Evolutionary conservation across 2,113 vertebrate genomes (phyloP).

Genomic region (Charina bottae): DNA sequence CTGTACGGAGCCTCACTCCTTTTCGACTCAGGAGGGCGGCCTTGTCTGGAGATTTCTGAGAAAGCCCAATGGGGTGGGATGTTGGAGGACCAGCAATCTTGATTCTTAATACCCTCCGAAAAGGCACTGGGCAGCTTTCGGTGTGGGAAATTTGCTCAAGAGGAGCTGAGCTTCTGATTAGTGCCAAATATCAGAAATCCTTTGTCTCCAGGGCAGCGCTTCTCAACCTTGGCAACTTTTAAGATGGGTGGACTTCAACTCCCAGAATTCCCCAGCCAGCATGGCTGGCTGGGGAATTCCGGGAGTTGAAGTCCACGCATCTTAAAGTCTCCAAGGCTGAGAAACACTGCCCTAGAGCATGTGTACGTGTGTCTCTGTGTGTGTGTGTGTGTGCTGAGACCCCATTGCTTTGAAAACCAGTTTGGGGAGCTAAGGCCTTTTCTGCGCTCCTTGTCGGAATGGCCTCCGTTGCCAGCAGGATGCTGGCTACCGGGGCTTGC

Average conservation of each 20-base stretch:
- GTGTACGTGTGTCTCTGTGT: too few relatives aligned
- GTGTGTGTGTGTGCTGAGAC: too few relatives aligned
- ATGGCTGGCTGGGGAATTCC: background rate
- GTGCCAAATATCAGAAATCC: background rate
- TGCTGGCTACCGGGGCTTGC: too few relatives aligned
- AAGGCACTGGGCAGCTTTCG: background rate
- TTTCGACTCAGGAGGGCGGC: background rate
- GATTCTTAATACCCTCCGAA: background rate
- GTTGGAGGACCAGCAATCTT: rapidly evolving
- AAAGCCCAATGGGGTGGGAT: background rate
- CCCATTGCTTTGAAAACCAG: background rate
- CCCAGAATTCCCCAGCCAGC: background rate
- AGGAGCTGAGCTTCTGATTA: background rate
- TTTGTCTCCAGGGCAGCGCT: rapidly evolving
- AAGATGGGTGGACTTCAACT: background rate
- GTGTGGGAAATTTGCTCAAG: too few relatives aligned
- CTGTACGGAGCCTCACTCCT: background rate
- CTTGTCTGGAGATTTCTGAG: background rate
- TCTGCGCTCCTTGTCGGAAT: too few relatives aligned
- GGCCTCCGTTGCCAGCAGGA: too few relatives aligned
- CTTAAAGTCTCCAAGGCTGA: background rate
- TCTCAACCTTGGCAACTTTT: too few relatives aligned
- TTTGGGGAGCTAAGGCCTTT: background rate
- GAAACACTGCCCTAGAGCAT: background rate
- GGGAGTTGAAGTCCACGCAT: too few relatives aligned